Base-by-base conservation (phyloP, 2,888 invertebrate species). In the Ptilodon capucinus region DNA sequence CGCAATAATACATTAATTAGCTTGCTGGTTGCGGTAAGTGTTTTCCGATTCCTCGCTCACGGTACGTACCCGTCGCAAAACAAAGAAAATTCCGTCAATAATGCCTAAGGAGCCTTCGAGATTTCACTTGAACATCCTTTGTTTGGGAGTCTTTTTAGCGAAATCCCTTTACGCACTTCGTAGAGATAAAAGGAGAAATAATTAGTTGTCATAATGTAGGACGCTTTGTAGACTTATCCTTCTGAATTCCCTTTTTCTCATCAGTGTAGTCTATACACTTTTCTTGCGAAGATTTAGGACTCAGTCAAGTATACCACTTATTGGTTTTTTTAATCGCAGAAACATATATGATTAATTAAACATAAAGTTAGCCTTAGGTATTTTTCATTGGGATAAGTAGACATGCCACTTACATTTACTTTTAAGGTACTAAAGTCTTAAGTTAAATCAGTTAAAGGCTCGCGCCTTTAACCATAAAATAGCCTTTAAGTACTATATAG, bases 161-260 rank as follows among this genome's bases (percentile, higher is more conserved):
- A 76, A 81, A 81, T 81, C 73, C 69, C 71, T 81, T 81, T 75
- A 73, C 61, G 62, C 71, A 67, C 69, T 71, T 71, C 73, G 70
- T 44, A 32, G 59, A 77, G 75, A 83, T 82, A 69, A 85, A 84
- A 81, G 79, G 63, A 73, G 76, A 81, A 77, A 80, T 84, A 82
- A 85, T 84, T 83, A 82, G 71, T 70, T 57, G 46, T 55, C 54
- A 64, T 71, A 68, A 66, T 57, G 53, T 63, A 69, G 38, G 56
- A 55, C 54, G 60, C 68, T 71, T 71, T 65, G 49, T 63, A 53
- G 51, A 55, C 44, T 55, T 45, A 51, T 41, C 52, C 42, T 47
- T 44, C n/a, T 45, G 41, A 50, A 56, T 44, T 16, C 32, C 47
- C 44, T 40, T 55, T 51, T 48, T 45, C 52, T 42, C 28, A 4